These are phyloP conservation scores for Cheirogaleus medius DNA, from an alignment of 2,113 vertebrate genomes.

Conservation along the genomic window DNA sequence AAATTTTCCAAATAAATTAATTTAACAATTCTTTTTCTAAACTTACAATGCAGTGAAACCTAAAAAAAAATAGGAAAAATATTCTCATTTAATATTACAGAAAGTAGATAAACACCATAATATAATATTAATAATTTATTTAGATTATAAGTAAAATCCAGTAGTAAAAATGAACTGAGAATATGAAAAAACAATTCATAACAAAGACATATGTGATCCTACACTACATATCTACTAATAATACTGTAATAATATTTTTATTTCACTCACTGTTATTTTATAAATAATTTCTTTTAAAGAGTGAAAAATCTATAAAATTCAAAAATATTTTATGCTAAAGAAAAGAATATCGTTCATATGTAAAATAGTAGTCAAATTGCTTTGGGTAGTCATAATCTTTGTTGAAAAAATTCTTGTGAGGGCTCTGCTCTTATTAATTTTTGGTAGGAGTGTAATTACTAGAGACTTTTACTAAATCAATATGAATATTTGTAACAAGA, in stretches of 20 bases:
- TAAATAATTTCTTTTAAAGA: not conserved
- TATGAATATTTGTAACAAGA: not conserved
- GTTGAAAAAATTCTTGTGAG: not conserved
- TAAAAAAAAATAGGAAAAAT: conserved; percentile 11
- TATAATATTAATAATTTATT: not conserved
- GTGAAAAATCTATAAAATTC: not conserved
- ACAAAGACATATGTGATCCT: not conserved
- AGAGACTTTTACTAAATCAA: not conserved
- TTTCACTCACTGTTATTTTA: conserved; percentile 6
- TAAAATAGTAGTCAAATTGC: not conserved
- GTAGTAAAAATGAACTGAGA: not conserved
- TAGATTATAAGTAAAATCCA: not conserved
- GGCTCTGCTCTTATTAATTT: not conserved
- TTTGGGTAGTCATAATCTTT: not conserved
- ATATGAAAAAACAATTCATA: not conserved
- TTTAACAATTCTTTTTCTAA: not conserved
- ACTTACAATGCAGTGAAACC: not conserved
- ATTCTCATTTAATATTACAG: not conserved
- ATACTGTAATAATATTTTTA: not conserved
- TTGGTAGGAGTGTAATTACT: not conserved
- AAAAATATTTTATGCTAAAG: not conserved
- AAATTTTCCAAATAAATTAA: not conserved
- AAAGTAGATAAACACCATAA: not conserved
- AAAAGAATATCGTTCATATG: not conserved
- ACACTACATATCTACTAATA: not conserved